Percentiles rank a stretch among this genome's conserved stretches.
phyloP scores from a whole-genome alignment of 2,888 invertebrate genomes.

The Pocota personata region DNA sequence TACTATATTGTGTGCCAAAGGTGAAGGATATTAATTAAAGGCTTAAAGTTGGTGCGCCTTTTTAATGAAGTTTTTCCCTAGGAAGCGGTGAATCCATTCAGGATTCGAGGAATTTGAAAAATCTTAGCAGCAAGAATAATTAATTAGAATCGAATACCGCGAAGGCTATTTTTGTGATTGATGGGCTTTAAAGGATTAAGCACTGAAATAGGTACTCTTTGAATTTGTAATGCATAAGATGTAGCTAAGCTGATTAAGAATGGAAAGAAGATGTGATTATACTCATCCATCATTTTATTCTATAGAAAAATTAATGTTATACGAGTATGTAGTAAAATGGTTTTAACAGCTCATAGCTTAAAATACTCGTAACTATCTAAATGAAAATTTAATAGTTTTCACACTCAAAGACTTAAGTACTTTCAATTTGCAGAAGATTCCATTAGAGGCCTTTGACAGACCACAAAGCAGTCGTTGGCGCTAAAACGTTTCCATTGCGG shows the following conservation, averaged over 20 bases:
- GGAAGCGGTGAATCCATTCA: conserved; percentile 2
- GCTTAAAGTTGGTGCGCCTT: conserved; percentile 38
- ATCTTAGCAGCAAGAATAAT: conserved; percentile 19
- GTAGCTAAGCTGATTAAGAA: too few relatives aligned
- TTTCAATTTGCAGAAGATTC: background rate
- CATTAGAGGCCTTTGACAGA: background rate
- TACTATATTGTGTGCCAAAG: conserved; percentile 51
- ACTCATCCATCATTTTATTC: too few relatives aligned
- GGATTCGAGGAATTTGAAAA: background rate
- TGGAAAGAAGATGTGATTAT: too few relatives aligned
- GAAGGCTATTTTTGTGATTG: conserved; percentile 8
- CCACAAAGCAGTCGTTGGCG: conserved; percentile 15
- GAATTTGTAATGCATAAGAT: too few relatives aligned
- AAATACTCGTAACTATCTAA: too few relatives aligned
- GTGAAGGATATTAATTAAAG: conserved; percentile 65
- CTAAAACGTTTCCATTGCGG: conserved; percentile 23
- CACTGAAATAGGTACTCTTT: background rate
- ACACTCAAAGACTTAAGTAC: too few relatives aligned
- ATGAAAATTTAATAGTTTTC: too few relatives aligned
- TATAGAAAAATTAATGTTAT: too few relatives aligned
- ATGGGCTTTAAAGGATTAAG: background rate
- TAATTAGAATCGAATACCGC: conserved; percentile 30
- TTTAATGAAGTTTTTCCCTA: conserved; percentile 47
- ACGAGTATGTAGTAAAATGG: too few relatives aligned
- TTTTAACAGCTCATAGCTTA: too few relatives aligned